Percentiles rank a stretch among this genome's conserved stretches.
phyloP scores from a whole-genome alignment of 1,140 invertebrate species.

The Trichomalopsis sarcophagae region DNA sequence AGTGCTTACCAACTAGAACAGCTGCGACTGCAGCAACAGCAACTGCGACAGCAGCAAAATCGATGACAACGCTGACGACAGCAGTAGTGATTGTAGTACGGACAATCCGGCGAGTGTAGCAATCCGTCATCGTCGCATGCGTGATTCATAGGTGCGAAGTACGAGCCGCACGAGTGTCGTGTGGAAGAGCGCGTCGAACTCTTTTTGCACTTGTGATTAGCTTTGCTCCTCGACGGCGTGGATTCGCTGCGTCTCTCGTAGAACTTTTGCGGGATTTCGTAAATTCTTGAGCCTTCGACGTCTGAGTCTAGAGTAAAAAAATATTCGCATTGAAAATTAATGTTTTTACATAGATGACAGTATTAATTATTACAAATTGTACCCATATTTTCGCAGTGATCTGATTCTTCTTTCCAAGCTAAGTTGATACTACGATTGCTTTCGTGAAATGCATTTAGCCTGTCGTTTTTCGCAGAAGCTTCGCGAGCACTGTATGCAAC shows the following conservation, averaged over 20 bases:
- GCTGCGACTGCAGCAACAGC: slow-evolving; percentile 1
- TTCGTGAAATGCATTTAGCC: neutral
- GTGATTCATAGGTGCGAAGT: neutral
- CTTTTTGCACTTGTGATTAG: slow-evolving; percentile 23
- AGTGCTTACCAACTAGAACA: neutral
- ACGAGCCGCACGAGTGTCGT: too few relatives aligned
- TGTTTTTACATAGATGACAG: too few relatives aligned
- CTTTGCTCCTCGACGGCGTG: slow-evolving; percentile 5
- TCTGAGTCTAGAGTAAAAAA: neutral
- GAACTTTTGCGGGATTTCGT: neutral
- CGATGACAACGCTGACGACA: slow-evolving; percentile 40
- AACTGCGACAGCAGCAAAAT: slow-evolving; percentile 35
- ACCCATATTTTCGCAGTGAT: neutral
- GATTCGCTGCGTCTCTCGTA: neutral
- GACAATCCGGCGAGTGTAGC: neutral
- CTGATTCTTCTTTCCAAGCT: slow-evolving; percentile 4
- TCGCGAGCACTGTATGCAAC: neutral
- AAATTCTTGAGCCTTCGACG: neutral
- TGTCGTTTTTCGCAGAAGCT: too few relatives aligned
- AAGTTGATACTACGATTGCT: neutral
- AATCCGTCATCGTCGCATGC: neutral
- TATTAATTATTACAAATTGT: neutral
- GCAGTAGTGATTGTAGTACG: slow-evolving; percentile 36
- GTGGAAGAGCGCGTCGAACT: neutral
- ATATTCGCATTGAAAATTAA: neutral